Conservation (phyloP, 2,888 invertebrate genomes). For the Cactoblastis cactorum region DNA sequence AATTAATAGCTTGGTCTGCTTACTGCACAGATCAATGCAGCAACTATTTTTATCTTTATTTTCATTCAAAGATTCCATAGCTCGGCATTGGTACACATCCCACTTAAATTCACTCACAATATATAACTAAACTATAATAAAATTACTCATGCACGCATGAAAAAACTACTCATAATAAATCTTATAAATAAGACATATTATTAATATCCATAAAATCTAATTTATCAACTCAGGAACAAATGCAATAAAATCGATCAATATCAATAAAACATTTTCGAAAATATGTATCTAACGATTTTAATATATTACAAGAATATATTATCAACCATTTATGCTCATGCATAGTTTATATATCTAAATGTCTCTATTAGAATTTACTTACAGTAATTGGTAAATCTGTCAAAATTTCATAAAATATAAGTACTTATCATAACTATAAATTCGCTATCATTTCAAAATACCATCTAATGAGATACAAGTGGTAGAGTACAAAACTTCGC, state of each 20-base stretch:
- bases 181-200: slow-evolving; percentile 62
- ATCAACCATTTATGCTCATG: slow-evolving; percentile 65
- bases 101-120: slow-evolving; percentile 50
- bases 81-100: slow-evolving; percentile 44
- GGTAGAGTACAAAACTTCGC: slow-evolving; percentile 69
- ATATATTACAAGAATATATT: slow-evolving; percentile 74
- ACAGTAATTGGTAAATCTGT: slow-evolving; percentile 76
- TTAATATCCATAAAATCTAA: slow-evolving; percentile 72
- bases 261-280: slow-evolving; percentile 64
- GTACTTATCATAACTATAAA: slow-evolving; percentile 67
- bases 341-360: slow-evolving; percentile 58
- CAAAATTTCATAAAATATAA: slow-evolving; percentile 55
- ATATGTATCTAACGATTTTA: slow-evolving; percentile 63
- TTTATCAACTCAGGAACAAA: slow-evolving; percentile 78
- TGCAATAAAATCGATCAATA: slow-evolving; percentile 77
- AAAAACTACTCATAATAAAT: slow-evolving; percentile 47
- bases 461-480: slow-evolving; percentile 78
- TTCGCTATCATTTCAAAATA: slow-evolving; percentile 76
- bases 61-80: slow-evolving; percentile 6
- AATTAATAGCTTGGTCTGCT: not conserved
- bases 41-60: slow-evolving; percentile 19
- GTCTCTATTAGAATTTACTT: slow-evolving; percentile 68
- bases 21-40: too few relatives aligned
- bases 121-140: slow-evolving; percentile 55
- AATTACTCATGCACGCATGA: slow-evolving; percentile 65